Conservation (phyloP, 2,113 vertebrate genomes). For the Polypterus bichir region DNA sequence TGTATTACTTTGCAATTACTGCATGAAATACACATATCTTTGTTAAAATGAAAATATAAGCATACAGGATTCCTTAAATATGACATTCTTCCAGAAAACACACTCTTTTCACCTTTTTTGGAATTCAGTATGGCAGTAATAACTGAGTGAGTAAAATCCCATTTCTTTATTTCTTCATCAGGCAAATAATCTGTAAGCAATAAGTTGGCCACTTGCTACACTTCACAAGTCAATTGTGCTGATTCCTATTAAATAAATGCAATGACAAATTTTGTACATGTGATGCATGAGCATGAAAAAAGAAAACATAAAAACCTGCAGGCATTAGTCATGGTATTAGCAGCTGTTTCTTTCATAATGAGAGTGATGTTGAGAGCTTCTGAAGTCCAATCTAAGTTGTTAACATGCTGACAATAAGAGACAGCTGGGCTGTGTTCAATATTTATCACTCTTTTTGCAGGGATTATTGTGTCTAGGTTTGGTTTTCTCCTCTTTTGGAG, state of each 20-base stretch:
- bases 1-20: constrained; percentile 36
- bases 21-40: constrained; percentile 34
- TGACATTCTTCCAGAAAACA: constrained; percentile 17
- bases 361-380: constrained; percentile 23
- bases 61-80: constrained; percentile 20
- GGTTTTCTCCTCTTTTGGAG: constrained; percentile 21
- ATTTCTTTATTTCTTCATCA: neutral
- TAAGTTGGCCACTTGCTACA: no score
- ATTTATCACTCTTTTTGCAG: constrained; percentile 16
- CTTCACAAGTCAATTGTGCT: no score
- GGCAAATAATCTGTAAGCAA: neutral
- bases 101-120: constrained; percentile 8
- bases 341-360: constrained; percentile 39
- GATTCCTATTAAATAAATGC: no score
- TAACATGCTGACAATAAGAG: constrained; percentile 19
- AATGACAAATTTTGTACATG: no score
- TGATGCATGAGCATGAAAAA: no score
- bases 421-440: constrained; percentile 7
- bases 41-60: constrained; percentile 23
- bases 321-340: constrained; percentile 46
- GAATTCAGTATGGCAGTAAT: constrained; percentile 3
- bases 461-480: constrained; percentile 28
- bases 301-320: constrained; percentile 19
- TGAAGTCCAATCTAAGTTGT: constrained; percentile 25
- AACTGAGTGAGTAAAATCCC: neutral